phyloP scores from a whole-genome alignment of 2,113 vertebrate species.

The Bos taurus region DNA sequence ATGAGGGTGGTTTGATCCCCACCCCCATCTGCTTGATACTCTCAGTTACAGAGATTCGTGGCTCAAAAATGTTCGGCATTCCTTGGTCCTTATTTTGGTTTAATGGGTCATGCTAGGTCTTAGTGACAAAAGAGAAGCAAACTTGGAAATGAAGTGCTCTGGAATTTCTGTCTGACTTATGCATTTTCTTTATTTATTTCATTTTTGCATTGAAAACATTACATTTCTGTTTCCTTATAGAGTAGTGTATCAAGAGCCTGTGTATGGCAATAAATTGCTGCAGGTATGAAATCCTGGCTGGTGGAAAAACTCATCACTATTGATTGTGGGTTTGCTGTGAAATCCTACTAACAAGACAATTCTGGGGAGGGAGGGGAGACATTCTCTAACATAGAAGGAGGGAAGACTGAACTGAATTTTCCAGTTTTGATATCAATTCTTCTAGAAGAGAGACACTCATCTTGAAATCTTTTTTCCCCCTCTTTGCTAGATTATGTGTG shows the following conservation, averaged over 20 bases:
- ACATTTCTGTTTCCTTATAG: conserved; percentile 81
- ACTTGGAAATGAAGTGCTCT: conserved; percentile 67
- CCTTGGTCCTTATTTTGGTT: neutral
- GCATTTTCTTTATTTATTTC: conserved; percentile 69
- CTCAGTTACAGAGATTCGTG: neutral
- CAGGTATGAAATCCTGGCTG: conserved; percentile 70
- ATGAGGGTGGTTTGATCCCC: rapidly evolving
- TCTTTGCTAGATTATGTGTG: neutral
- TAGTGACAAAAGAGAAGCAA: conserved; percentile 52
- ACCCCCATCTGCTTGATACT: neutral
- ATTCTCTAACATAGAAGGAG: neutral
- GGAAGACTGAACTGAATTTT: conserved; percentile 55
- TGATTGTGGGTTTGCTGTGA: conserved; percentile 66
- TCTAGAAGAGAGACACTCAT: neutral
- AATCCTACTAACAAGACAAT: conserved; percentile 60
- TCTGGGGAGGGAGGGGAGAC: neutral
- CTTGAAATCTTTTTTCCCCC: neutral
- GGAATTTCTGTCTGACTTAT: conserved; percentile 63
- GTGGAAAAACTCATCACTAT: conserved; percentile 53
- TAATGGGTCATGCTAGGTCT: neutral
- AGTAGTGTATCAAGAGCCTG: conserved; percentile 80
- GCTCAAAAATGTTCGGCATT: neutral
- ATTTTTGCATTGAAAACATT: conserved; percentile 74
- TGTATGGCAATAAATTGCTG: conserved; percentile 80
- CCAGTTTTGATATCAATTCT: conserved; percentile 46